Conservation (phyloP, 2,888 invertebrate genomes). For the Tipula confusa region DNA sequence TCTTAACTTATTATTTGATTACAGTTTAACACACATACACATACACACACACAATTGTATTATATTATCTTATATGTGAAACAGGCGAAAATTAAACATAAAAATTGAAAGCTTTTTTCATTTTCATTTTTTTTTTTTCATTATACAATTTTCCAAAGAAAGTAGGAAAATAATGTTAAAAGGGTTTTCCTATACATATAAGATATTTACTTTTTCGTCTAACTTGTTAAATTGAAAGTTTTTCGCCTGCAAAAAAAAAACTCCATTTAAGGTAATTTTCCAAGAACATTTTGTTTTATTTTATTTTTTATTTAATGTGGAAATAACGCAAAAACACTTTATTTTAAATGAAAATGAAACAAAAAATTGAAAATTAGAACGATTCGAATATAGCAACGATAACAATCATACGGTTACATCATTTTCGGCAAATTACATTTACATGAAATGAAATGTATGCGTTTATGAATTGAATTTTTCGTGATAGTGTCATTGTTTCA, state of each 20-base stretch:
- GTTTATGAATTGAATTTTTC: not conserved
- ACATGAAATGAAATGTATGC: not conserved
- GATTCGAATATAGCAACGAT: not conserved
- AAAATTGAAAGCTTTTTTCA: not conserved
- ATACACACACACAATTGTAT: not conserved
- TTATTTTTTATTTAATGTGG: not conserved
- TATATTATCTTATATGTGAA: not conserved
- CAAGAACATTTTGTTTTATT: not conserved
- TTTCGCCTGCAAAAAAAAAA: slow-evolving; percentile 5
- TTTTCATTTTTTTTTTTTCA: not conserved
- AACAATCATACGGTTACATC: not conserved
- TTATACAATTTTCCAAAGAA: not conserved
- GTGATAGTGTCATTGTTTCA: not conserved
- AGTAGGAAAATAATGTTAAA: not conserved
- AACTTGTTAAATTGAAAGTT: slow-evolving; percentile 9
- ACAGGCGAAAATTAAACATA: slow-evolving; percentile 12
- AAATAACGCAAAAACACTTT: not conserved
- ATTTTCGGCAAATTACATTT: not conserved
- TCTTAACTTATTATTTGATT: too few species aligned
- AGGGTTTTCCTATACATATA: not conserved
- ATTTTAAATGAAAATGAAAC: slow-evolving; percentile 3
- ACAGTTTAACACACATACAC: not conserved
- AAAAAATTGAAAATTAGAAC: not conserved
- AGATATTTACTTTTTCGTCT: not conserved
- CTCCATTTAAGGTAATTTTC: not conserved